Percentiles rank a stretch among this genome's conserved stretches.
Conservation (phyloP, 2,797 vertebrate species). For the Masticophis lateralis region DNA sequence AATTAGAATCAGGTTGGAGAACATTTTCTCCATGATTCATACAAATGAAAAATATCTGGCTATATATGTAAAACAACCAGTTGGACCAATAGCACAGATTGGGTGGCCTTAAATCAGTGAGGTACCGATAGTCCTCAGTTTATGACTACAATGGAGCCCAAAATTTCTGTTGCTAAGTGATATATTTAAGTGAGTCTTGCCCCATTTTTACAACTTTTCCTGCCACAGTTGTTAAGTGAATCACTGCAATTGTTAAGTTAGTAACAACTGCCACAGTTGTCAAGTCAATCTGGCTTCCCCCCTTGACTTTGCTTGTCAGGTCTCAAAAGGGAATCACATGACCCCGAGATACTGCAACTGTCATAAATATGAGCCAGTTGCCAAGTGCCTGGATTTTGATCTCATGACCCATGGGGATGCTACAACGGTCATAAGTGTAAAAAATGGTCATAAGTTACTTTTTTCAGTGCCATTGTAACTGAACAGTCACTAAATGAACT, state of each 20-base stretch:
- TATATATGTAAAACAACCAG: background rate
- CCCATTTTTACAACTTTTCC: background rate
- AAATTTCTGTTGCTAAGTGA: background rate
- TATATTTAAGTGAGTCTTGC: background rate
- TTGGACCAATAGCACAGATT: background rate
- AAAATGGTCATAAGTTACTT: too few relatives aligned
- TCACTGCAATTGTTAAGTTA: background rate
- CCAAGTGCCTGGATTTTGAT: background rate
- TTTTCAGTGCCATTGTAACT: background rate
- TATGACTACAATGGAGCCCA: background rate
- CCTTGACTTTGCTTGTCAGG: background rate
- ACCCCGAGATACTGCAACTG: background rate
- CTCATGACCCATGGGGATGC: background rate
- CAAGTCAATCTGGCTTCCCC: background rate
- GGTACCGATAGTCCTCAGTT: background rate
- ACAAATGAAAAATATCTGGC: background rate
- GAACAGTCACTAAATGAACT: background rate
- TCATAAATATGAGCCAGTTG: background rate
- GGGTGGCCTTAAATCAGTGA: background rate
- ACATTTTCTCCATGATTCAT: background rate
- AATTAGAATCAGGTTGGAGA: background rate
- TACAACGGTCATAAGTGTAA: background rate
- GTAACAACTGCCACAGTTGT: too few relatives aligned
- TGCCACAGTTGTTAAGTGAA: background rate
- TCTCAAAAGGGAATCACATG: background rate